phyloP scores from a whole-genome alignment of 2,797 vertebrate species.

The Oreochromis grahami region DNA sequence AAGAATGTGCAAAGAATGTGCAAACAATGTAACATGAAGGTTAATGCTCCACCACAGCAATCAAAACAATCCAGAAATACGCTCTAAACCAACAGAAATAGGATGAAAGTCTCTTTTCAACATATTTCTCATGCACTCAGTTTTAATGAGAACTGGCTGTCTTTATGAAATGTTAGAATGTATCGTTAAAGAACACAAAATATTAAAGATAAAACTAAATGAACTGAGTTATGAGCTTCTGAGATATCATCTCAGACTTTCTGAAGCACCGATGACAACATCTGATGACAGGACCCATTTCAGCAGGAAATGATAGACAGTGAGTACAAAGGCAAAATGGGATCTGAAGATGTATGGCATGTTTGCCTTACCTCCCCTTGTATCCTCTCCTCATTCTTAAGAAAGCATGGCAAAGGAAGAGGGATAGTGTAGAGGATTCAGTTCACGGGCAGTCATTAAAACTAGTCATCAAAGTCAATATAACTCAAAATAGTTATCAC shows the following conservation, averaged over 20 bases:
- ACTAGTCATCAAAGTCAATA: neutral
- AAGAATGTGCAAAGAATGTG: neutral
- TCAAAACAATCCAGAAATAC: neutral
- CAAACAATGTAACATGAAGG: neutral
- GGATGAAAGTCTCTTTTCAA: neutral
- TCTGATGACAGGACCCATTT: neutral
- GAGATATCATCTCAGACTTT: neutral
- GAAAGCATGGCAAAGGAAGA: constrained; percentile 62
- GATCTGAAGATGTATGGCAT: constrained; percentile 2
- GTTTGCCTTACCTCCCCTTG: constrained; percentile 91
- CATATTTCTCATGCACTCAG: constrained; percentile 29
- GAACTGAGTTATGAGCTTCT: constrained; percentile 19
- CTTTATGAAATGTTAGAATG: constrained; percentile 28
- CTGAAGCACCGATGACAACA: constrained; percentile 1
- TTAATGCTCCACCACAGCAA: neutral
- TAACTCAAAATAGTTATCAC: neutral
- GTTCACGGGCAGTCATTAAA: neutral
- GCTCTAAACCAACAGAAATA: neutral
- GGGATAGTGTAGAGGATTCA: constrained; percentile 13
- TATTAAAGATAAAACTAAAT: constrained; percentile 34
- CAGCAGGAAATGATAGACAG: constrained; percentile 36
- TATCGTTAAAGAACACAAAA: neutral
- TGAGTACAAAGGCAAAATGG: neutral
- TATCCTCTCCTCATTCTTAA: constrained; percentile 97
- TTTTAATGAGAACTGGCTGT: neutral